Evolutionary conservation across 2,113 vertebrate species (phyloP), one percentile per base, ranked within the genome.

Genomic region (Datnioides undecimradiatus): DNA sequence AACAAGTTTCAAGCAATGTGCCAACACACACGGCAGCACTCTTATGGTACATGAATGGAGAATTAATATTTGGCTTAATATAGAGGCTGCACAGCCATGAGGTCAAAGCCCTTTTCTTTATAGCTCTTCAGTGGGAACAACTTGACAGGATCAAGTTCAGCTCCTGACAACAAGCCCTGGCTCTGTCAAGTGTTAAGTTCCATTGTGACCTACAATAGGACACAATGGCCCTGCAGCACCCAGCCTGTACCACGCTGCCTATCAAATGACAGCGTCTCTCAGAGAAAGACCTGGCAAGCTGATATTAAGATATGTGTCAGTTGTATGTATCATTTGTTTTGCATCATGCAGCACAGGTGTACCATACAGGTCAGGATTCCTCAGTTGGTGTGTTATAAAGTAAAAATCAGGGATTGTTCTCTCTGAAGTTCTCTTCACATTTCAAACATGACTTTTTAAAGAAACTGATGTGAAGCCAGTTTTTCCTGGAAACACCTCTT

Each of bases 101-200:
- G 92, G 91, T 93, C 85, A 87, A 88, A 89, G 85, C 89, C 77
- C 75, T 91, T 90, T 90, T 93, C 89, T 87, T 89, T 88, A 76
- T 54, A 68, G 71, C 87, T 90, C 79, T 88, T 94, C 86, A 89
- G 77, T 74, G 75, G 81, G 87, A 93, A 92, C 89, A 93, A 94
- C 88, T 90, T 87, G 82, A 83, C 62, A 31, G 90, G 94, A 95
- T 95, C 93, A 94, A 92, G 93, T 95, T 95, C 90, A 88, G 86
- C 89, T 92, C 71, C 84, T 94, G 91, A 93, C 92, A 93, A 93
- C 91, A 93, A 92, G 87, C 86, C 90, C 82, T 38, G 62, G 80
- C 90, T 90, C 92, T 92, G 88, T 92, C 92, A 93, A 94, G 93
- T 94, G 93, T 95, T 94, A 90, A 94, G 92, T 94, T 95, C 94